phyloP scores from a whole-genome alignment of 2,888 invertebrate genomes.

The Sesamia inferens region DNA sequence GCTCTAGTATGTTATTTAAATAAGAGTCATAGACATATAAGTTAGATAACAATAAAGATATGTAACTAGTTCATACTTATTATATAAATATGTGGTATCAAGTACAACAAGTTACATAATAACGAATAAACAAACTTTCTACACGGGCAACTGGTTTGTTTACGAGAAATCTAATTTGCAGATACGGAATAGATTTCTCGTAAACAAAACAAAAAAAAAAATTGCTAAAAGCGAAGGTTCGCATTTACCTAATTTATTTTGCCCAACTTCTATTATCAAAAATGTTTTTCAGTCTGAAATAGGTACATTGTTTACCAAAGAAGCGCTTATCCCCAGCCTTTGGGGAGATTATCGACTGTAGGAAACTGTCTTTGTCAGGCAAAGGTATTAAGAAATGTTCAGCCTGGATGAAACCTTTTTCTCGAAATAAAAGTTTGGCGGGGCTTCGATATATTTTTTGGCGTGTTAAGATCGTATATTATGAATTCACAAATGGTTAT shows the following conservation, averaged over 20 bases:
- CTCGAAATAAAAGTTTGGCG: conserved; percentile 16
- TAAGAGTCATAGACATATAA: conserved; percentile 11
- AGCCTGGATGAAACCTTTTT: conserved; percentile 42
- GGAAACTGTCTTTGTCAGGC: conserved; percentile 44
- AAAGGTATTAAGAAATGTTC: conserved; percentile 36
- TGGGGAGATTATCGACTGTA: conserved; percentile 44
- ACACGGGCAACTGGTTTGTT: conserved; percentile 7
- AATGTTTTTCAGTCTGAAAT: conserved; percentile 31
- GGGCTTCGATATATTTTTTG: conserved; percentile 2
- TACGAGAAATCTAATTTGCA: conserved; percentile 33
- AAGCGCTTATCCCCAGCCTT: conserved; percentile 17
- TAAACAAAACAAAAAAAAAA: too few species aligned
- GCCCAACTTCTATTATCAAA: conserved; percentile 6
- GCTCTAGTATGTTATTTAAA: conserved; percentile 7
- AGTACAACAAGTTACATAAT: conserved; percentile 46
- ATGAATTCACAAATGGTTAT: conserved; percentile 16
- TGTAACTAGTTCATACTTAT: conserved; percentile 34
- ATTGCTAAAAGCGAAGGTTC: neutral
- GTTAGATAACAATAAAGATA: conserved; percentile 48
- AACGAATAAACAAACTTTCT: conserved; percentile 43
- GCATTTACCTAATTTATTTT: conserved; percentile 27
- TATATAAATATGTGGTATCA: conserved; percentile 38
- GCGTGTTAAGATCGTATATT: conserved; percentile 29
- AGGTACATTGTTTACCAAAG: conserved; percentile 41
- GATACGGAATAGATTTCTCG: too few species aligned